Evolutionary conservation across 2,797 vertebrate genomes (phyloP).

Genomic region (Poeciliopsis infans): DNA sequence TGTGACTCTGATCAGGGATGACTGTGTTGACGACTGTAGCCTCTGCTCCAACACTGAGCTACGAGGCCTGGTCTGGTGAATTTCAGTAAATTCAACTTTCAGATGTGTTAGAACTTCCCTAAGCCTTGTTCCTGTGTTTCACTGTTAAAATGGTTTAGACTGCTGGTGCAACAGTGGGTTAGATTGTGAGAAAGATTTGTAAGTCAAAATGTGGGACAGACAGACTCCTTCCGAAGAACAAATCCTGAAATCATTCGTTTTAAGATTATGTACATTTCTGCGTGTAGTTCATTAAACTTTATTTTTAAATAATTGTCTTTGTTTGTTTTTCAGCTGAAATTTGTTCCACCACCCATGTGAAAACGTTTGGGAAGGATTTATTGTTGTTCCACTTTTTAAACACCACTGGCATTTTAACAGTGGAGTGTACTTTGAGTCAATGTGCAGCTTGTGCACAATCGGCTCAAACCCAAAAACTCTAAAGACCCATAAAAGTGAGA

Average conservation of each 20-base stretch:
- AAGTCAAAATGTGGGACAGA: not conserved
- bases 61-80: not conserved
- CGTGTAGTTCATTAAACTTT: not conserved
- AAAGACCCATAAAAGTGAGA: not conserved
- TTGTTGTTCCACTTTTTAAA: not conserved
- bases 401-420: not conserved
- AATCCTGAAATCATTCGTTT: not conserved
- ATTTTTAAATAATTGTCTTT: not conserved
- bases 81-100: not conserved
- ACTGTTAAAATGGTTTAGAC: too few relatives aligned
- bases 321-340: not conserved
- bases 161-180: not conserved
- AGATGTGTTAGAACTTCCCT: not conserved
- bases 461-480: not conserved
- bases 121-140: not conserved
- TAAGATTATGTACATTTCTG: not conserved
- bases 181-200: not conserved
- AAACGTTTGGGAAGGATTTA: not conserved
- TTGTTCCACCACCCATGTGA: not conserved
- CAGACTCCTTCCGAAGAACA: not conserved
- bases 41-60: not conserved
- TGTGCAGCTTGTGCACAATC: not conserved
- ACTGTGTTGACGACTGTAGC: not conserved
- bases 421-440: not conserved
- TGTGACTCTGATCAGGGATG: not conserved